Percentiles rank a stretch among this genome's conserved stretches.
These are phyloP conservation scores for Liparis tanakae DNA, from an alignment of 2,797 vertebrate species.

Conservation along the genomic window DNA sequence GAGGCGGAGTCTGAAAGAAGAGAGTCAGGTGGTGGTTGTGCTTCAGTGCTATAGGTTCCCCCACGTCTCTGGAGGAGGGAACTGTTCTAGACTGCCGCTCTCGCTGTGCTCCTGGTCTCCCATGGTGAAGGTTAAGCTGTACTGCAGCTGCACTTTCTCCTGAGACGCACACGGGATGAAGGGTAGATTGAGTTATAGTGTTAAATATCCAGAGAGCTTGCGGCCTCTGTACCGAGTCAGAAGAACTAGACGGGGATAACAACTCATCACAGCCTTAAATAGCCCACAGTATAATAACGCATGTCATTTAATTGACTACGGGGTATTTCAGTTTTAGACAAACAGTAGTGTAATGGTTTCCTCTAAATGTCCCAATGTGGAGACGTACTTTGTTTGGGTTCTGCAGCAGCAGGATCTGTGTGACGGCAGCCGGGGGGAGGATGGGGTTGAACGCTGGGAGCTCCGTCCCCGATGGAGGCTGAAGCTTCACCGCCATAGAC, in stretches of 20 bases:
- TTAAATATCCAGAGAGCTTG: constrained; percentile 1
- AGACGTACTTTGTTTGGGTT: constrained; percentile 92
- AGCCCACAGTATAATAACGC: neutral
- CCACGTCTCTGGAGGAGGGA: constrained; percentile 94
- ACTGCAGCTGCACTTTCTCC: constrained; percentile 96
- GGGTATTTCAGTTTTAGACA: neutral
- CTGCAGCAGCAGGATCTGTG: constrained; percentile 95
- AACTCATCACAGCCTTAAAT: neutral
- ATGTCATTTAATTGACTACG: no score
- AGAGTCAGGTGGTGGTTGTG: constrained; percentile 53
- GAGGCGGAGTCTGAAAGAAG: constrained; percentile 56
- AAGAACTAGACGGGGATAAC: neutral
- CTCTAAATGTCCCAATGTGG: neutral
- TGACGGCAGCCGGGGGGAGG: constrained; percentile 94
- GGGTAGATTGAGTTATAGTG: neutral
- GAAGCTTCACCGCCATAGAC: constrained; percentile 96
- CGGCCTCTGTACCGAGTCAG: neutral
- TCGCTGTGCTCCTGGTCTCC: constrained; percentile 91
- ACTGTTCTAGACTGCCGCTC: constrained; percentile 93
- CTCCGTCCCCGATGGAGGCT: constrained; percentile 92
- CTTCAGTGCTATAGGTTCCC: constrained; percentile 87
- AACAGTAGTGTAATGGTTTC: neutral
- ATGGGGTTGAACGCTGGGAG: constrained; percentile 96
- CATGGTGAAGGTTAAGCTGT: constrained; percentile 92
- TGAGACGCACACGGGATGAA: constrained; percentile 58